Percentiles rank a stretch among this genome's conserved stretches.
phyloP scores from a whole-genome alignment of 2,888 invertebrate genomes.

The Dolichomitus sp. region DNA sequence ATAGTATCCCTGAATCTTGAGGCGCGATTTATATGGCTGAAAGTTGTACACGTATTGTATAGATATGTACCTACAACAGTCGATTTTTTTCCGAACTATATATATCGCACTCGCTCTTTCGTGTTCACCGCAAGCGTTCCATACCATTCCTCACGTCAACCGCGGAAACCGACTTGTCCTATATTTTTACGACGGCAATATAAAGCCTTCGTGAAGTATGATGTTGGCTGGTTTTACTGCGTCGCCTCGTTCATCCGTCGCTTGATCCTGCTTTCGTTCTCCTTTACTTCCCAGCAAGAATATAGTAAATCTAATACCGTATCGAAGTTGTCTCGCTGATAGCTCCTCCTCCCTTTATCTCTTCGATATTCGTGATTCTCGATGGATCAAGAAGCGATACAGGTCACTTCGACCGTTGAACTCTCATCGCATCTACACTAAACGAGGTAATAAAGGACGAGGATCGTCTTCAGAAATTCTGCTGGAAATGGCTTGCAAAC shows the following conservation, averaged over 20 bases:
- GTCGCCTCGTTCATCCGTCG: slow-evolving; percentile 12
- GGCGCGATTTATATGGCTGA: slow-evolving; percentile 3
- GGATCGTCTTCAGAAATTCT: slow-evolving; percentile 1
- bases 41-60: not conserved
- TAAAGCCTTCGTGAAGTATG: slow-evolving; percentile 52
- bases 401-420: not conserved
- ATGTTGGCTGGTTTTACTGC: slow-evolving; percentile 42
- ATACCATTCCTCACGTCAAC: slow-evolving; percentile 39
- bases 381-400: slow-evolving; percentile 31
- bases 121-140: not conserved
- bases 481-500: not conserved
- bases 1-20: slow-evolving; percentile 30
- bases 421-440: not conserved
- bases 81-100: not conserved
- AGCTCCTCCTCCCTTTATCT: slow-evolving; percentile 8
- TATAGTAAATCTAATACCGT: slow-evolving; percentile 12
- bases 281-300: not conserved
- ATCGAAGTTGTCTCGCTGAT: slow-evolving; percentile 7
- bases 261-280: slow-evolving; percentile 28
- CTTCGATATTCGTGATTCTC: slow-evolving; percentile 29
- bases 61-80: not conserved
- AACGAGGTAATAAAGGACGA: slow-evolving; percentile 1
- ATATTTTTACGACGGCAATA: slow-evolving; percentile 53
- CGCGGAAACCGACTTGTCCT: slow-evolving; percentile 47
- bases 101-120: not conserved